A percentile compares a stretch with the other conserved stretches of the same genome.
These are phyloP conservation scores for Sinhomidia bicolor DNA, from an alignment of 2,888 invertebrate genomes.

Conservation along the genomic window DNA sequence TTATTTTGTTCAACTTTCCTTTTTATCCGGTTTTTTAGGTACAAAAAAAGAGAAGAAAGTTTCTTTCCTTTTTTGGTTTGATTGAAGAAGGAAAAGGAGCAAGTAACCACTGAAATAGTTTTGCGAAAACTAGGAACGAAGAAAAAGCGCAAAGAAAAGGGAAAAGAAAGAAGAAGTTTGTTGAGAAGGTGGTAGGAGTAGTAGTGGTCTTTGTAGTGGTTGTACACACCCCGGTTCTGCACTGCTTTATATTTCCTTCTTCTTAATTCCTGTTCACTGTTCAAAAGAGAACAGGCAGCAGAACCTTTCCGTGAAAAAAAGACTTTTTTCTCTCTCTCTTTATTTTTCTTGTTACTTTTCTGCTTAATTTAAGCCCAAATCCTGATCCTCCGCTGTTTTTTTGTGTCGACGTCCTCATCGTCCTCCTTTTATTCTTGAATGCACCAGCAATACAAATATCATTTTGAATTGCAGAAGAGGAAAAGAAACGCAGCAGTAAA, in stretches of 20 bases:
- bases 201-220: background rate
- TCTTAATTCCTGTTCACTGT: background rate
- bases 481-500: background rate
- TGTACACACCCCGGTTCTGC: background rate
- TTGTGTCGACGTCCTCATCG: background rate
- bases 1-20: slow-evolving; percentile 11
- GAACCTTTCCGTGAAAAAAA: slow-evolving; percentile 21
- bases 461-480: background rate
- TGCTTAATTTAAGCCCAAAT: background rate
- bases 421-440: background rate
- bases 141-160: background rate
- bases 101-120: background rate
- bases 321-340: no score
- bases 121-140: background rate
- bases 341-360: background rate
- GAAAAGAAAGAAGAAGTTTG: no score
- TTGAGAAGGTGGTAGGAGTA: no score
- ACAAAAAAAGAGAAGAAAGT: background rate
- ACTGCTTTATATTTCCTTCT: background rate
- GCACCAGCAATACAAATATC: background rate
- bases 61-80: slow-evolving; percentile 7
- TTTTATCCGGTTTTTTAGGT: no score
- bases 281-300: background rate
- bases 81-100: slow-evolving; percentile 13
- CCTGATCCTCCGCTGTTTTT: background rate